phyloP scores from a whole-genome alignment of 2,113 vertebrate genomes.

The Tangachromis dhanisi region DNA sequence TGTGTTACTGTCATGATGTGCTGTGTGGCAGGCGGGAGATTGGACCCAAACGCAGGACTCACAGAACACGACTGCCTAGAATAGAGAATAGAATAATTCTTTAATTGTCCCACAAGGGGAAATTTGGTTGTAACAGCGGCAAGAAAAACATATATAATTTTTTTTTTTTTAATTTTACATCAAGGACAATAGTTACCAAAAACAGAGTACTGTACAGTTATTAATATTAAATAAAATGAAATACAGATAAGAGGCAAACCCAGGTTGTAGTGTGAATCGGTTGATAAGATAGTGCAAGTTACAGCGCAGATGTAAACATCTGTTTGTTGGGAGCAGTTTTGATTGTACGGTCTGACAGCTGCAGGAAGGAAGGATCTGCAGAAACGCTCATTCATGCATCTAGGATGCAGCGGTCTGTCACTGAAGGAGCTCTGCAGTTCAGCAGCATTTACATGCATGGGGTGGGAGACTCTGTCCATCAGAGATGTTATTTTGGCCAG shows the following conservation, averaged over 20 bases:
- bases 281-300: background rate
- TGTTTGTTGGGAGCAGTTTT: background rate
- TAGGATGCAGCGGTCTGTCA: rapidly evolving
- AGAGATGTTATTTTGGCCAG: too few relatives aligned
- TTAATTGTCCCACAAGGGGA: background rate
- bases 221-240: background rate
- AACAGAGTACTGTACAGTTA: background rate
- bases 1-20: background rate
- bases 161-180: background rate
- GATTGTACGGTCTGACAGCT: background rate
- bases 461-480: too few relatives aligned
- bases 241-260: background rate
- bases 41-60: background rate
- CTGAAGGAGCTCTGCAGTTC: too few relatives aligned
- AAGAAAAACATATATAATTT: background rate
- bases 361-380: background rate
- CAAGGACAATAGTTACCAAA: background rate
- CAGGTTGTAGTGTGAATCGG: background rate
- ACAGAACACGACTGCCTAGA: background rate
- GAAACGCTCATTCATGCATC: background rate
- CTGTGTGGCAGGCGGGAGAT: background rate
- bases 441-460: too few relatives aligned
- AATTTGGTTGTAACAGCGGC: background rate
- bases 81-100: background rate
- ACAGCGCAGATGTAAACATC: background rate